Evolutionary conservation across 2,888 invertebrate species (phyloP), one percentile per base, ranked within the genome.

Genomic region (Lithophane ornitopus): DNA sequence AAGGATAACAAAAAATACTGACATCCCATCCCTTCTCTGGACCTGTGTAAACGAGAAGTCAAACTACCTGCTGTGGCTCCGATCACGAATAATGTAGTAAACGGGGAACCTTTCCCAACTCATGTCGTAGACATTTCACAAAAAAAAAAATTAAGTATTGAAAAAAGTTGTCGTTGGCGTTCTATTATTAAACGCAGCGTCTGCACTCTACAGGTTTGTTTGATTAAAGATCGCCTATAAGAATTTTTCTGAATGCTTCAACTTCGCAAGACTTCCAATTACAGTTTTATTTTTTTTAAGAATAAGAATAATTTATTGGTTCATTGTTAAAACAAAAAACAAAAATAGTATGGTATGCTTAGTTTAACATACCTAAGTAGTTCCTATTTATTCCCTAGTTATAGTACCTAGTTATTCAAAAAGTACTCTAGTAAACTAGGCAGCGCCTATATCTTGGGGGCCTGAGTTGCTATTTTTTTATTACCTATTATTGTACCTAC

Each of bases 51-150:
- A 82, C 80, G 82, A 71, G 71, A 81, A 82, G 87, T 87, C 78
- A 84, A 82, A 78, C 87, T 87, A 87, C 87, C 87, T 87, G 87
- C 87, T 81, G 34, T 28, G 71, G 58, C 74, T 79, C 46, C 74
- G 77, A 82, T 81, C 85, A 76, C 76, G 71, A 79, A 78, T 81
- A 77, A 79, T 78, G 59, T 76, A 65, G 39, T 74, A 74, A 72
- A 70, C 41, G 66, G 63, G 63, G 81, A 65, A 81, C 75, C 79
- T 63, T 82, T 75, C 62, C 74, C 70, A 78, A 66, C 67, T 62
- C 58, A 77, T 80, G 80, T 69, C 66, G 76, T 84, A 73, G 68
- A 76, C 66, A 74, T 81, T 52, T 52, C 41, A 74, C 62, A 75
- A 69, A 58, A 86, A 80, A 85, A 79, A 76, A 69, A 61, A 26